Evolutionary conservation across 2,797 vertebrate species (phyloP).

Genomic region (Myiotriccus ornatus): DNA sequence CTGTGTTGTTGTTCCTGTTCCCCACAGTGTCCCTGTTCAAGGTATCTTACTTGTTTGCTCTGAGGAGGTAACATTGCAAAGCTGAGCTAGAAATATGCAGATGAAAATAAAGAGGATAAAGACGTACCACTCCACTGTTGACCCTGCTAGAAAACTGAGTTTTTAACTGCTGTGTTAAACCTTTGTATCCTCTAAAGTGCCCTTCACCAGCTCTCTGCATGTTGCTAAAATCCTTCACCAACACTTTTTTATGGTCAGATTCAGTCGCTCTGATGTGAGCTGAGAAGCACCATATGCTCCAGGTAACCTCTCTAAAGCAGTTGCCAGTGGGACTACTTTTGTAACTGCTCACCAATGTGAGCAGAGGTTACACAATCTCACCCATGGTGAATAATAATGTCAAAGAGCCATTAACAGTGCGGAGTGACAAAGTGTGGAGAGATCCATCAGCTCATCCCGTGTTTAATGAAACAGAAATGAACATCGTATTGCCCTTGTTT

Average conservation of each 20-base stretch:
- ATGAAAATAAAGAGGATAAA: not conserved
- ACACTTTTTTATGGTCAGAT: not conserved
- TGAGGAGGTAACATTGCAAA: not conserved
- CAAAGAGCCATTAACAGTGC: slow-evolving; percentile 45
- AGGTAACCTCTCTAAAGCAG: slow-evolving; percentile 10
- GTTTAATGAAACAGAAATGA: slow-evolving; percentile 70
- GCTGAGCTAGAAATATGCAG: not conserved
- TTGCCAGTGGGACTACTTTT: slow-evolving; percentile 47
- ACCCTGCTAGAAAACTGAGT: not conserved
- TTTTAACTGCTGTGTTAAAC: not conserved
- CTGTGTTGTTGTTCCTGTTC: not conserved
- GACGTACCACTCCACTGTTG: not conserved
- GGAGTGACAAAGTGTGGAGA: slow-evolving; percentile 51
- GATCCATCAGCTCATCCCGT: slow-evolving; percentile 55
- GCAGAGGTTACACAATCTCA: slow-evolving; percentile 52
- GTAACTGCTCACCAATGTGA: slow-evolving; percentile 9
- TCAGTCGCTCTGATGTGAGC: not conserved
- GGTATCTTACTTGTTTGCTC: not conserved
- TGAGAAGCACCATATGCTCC: slow-evolving; percentile 36
- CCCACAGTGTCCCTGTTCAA: not conserved
- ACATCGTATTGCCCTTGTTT: slow-evolving; percentile 62
- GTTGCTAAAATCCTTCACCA: not conserved
- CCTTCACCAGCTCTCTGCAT: not conserved
- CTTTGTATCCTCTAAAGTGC: not conserved
- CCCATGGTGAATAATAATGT: slow-evolving; percentile 40